phyloP scores from a whole-genome alignment of 1,140 invertebrate genomes.

The Stegodyphus mimosarum region DNA sequence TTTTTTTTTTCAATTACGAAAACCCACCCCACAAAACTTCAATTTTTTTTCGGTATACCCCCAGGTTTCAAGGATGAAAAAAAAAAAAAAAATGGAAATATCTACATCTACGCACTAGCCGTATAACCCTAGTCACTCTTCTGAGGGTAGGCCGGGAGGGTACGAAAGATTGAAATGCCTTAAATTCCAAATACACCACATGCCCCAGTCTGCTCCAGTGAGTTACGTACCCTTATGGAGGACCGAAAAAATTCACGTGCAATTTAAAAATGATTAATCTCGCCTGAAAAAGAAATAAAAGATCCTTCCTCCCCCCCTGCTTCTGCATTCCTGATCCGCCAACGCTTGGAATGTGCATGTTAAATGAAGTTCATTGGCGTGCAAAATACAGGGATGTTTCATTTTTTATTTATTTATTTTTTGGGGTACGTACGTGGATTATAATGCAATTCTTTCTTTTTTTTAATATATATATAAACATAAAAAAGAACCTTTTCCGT shows the following conservation, averaged over 20 bases:
- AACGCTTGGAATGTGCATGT: conserved; percentile 38
- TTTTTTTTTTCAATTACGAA: conserved; percentile 38
- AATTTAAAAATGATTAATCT: conserved; percentile 60
- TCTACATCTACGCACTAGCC: conserved; percentile 20
- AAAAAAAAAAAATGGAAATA: conserved; percentile 31
- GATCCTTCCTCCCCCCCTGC: not conserved
- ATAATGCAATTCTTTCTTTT: not conserved
- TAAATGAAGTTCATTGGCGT: conserved; percentile 51
- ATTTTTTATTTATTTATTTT: conserved; percentile 13
- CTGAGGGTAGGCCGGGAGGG: not conserved
- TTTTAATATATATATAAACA: not conserved
- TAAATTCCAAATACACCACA: conserved; percentile 51
- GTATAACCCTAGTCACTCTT: not conserved
- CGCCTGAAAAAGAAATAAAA: conserved; percentile 28
- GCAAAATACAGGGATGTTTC: conserved; percentile 48
- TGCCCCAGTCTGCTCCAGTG: not conserved
- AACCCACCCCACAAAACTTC: not conserved
- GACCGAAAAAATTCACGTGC: conserved; percentile 23
- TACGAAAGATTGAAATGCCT: conserved; percentile 37
- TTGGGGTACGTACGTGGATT: not conserved
- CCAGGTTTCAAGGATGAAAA: conserved; percentile 1
- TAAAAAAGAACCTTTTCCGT: conserved; percentile 9
- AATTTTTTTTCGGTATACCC: not conserved
- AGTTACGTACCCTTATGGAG: conserved; percentile 23
- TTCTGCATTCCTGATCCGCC: conserved; percentile 29